Percentiles rank a stretch among this genome's conserved stretches.
These are phyloP conservation scores for Drosophila kikkawai DNA, from an alignment of 1,140 invertebrate genomes.

Conservation along the genomic window DNA sequence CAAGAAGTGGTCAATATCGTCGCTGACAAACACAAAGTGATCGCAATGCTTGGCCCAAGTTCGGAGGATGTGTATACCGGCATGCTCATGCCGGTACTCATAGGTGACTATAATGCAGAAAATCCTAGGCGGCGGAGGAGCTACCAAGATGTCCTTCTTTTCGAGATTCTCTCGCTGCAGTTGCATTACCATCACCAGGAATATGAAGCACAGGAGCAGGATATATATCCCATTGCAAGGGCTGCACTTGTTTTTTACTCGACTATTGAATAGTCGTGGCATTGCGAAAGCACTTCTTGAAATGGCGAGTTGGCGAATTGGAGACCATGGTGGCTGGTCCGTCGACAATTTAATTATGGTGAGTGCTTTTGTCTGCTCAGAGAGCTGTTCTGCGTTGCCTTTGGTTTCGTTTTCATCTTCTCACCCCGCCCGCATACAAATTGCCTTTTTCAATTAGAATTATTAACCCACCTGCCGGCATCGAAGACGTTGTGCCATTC, in stretches of 20 bases:
- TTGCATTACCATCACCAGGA: conserved; percentile 17
- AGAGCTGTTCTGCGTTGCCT: conserved; percentile 5
- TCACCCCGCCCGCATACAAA: conserved; percentile 72
- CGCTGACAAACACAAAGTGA: conserved; percentile 64
- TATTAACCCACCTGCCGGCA: conserved; percentile 68
- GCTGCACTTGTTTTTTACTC: conserved; percentile 62
- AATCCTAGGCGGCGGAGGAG: conserved; percentile 24
- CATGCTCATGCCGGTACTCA: conserved; percentile 20
- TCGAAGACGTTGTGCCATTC: conserved; percentile 37
- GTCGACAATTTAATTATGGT: conserved; percentile 78
- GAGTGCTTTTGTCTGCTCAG: conserved; percentile 73
- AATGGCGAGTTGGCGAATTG: conserved; percentile 10
- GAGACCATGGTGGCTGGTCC: conserved; percentile 14
- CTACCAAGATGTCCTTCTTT: too few relatives aligned
- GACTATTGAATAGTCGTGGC: conserved; percentile 52
- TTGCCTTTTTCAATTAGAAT: conserved; percentile 82
- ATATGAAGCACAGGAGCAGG: conserved; percentile 31
- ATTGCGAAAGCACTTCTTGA: conserved; percentile 53
- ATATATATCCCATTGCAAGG: conserved; percentile 37
- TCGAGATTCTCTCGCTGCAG: not conserved
- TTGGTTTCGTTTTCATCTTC: conserved; percentile 7
- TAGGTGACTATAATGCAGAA: conserved; percentile 68
- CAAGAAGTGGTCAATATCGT: conserved; percentile 48
- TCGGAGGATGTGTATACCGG: conserved; percentile 46
- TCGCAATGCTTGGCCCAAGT: conserved; percentile 68